A percentile compares a stretch with the other conserved stretches of the same genome.
These are phyloP conservation scores for Rhodeus uyekii DNA, from an alignment of 2,797 vertebrate species.

Conservation along the genomic window DNA sequence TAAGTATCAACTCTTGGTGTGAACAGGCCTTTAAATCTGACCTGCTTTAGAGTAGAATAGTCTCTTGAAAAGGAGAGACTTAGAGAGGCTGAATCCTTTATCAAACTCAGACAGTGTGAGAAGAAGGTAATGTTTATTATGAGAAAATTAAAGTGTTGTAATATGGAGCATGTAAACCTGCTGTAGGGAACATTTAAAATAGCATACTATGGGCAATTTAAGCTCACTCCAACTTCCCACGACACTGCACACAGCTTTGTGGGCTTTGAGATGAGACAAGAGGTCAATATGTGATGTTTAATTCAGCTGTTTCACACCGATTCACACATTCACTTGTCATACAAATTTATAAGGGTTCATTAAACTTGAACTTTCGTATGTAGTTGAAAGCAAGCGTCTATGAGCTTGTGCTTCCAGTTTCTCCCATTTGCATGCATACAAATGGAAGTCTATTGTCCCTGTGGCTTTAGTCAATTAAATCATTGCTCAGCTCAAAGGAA, in stretches of 20 bases:
- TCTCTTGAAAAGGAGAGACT: too few species aligned
- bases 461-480: not conserved
- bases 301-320: not conserved
- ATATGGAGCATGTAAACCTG: too few species aligned
- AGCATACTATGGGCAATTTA: too few species aligned
- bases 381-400: not conserved
- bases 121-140: too few species aligned
- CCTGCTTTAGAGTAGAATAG: too few species aligned
- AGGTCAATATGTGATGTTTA: not conserved
- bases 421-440: not conserved
- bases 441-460: not conserved
- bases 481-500: not conserved
- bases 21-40: too few species aligned
- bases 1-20: too few species aligned
- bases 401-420: not conserved
- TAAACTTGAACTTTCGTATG: not conserved
- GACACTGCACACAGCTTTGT: not conserved
- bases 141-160: too few species aligned
- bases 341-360: not conserved
- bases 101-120: too few species aligned
- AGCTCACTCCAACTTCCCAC: too few species aligned
- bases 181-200: too few species aligned
- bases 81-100: too few species aligned
- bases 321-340: not conserved
- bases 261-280: not conserved